phyloP scores from a whole-genome alignment of 2,888 invertebrate species.

The Thera obeliscata region DNA sequence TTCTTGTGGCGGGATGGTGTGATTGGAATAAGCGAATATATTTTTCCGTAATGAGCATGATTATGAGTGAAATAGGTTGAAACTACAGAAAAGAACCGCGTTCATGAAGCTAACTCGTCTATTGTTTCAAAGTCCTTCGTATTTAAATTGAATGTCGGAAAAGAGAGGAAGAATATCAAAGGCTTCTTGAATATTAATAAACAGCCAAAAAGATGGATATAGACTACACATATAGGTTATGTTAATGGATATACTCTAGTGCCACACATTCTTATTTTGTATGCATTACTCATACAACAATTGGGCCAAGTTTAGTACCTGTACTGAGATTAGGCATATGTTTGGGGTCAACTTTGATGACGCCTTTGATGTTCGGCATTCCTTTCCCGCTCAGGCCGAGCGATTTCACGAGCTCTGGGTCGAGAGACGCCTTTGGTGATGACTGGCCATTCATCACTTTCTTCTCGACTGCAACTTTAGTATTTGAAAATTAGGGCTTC shows the following conservation, averaged over 20 bases:
- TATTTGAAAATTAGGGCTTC: slow-evolving; percentile 19
- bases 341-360: slow-evolving; percentile 90
- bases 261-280: slow-evolving; percentile 8
- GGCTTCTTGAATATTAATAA: not conserved
- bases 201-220: not conserved
- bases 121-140: not conserved
- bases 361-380: slow-evolving; percentile 86
- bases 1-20: not conserved
- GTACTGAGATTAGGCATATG: slow-evolving; percentile 86
- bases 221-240: not conserved
- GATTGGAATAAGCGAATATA: not conserved
- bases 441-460: slow-evolving; percentile 79
- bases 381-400: slow-evolving; percentile 80
- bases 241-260: not conserved
- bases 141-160: not conserved
- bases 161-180: not conserved
- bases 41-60: not conserved
- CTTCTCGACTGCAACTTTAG: slow-evolving; percentile 66
- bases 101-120: not conserved
- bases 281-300: slow-evolving; percentile 10
- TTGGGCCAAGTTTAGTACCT: slow-evolving; percentile 55
- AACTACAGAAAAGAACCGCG: not conserved
- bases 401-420: slow-evolving; percentile 82
- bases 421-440: slow-evolving; percentile 75
- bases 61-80: not conserved